Evolutionary conservation across 2,797 vertebrate species (phyloP).

Genomic region (Acrocephalus scirpaceus): DNA sequence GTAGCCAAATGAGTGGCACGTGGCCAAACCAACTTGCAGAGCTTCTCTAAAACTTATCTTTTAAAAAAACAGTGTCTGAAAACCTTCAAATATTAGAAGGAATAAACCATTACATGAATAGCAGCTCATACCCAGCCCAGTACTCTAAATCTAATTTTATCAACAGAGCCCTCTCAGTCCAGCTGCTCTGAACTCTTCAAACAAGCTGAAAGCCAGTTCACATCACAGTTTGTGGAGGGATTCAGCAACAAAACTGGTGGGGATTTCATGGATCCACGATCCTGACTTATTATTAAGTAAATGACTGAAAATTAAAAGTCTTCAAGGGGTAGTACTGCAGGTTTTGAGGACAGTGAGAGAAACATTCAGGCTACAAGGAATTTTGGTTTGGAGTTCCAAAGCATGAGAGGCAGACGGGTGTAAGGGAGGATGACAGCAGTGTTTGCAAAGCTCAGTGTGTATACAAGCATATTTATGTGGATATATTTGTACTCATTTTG

Average conservation of each 20-base stretch:
- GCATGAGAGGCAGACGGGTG: background rate
- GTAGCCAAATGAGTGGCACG: background rate
- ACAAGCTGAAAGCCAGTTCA: background rate
- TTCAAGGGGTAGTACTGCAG: background rate
- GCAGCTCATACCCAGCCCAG: background rate
- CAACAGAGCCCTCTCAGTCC: background rate
- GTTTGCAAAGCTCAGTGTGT: background rate
- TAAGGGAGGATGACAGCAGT: background rate
- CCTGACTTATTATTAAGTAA: background rate
- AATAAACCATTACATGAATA: background rate
- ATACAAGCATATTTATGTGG: background rate
- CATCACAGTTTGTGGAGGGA: background rate
- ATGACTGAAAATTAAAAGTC: background rate
- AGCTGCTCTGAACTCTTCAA: background rate
- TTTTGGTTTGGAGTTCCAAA: background rate
- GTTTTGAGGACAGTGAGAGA: background rate
- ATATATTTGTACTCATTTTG: background rate
- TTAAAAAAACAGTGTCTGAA: background rate
- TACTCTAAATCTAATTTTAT: background rate
- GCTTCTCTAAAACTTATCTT: background rate
- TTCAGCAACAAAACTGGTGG: background rate
- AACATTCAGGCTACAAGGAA: background rate
- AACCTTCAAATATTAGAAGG: background rate
- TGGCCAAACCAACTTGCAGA: background rate
- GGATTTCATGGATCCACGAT: fast-evolving